These are phyloP conservation scores for Speoplatyrhinus poulsoni DNA, from an alignment of 2,113 vertebrate genomes.

Conservation along the genomic window DNA sequence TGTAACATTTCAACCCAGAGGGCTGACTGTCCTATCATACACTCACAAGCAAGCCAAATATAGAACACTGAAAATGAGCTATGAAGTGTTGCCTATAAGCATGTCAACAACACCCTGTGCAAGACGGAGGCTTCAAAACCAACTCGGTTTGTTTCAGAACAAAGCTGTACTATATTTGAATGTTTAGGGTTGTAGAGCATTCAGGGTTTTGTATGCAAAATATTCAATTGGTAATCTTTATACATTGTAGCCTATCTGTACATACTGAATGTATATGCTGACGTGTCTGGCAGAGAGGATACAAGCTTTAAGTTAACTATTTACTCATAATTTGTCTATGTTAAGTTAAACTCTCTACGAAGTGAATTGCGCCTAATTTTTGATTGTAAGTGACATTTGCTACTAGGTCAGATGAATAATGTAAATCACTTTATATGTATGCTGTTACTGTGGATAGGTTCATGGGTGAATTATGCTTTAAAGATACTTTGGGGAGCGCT, in stretches of 20 bases:
- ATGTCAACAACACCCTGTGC: neutral
- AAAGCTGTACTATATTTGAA: conserved; percentile 6
- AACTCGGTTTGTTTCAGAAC: conserved; percentile 1
- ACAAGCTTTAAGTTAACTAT: neutral
- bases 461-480: conserved; percentile 42
- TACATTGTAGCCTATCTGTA: neutral
- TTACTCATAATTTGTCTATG: too few species aligned
- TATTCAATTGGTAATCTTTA: neutral
- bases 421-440: conserved; percentile 26
- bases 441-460: conserved; percentile 38
- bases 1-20: conserved; percentile 17
- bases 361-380: neutral
- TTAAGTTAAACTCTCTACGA: too few species aligned
- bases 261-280: too few species aligned
- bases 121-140: neutral
- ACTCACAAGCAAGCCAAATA: conserved; percentile 39
- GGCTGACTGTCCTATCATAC: conserved; percentile 22
- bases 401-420: conserved; percentile 43
- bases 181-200: neutral
- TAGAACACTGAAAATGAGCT: conserved; percentile 32
- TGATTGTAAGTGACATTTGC: neutral
- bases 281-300: neutral
- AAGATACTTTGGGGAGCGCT: conserved; percentile 40
- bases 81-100: neutral
- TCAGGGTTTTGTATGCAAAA: neutral